phyloP scores from a whole-genome alignment of 2,797 vertebrate genomes.

The Sarcoramphus papa region DNA sequence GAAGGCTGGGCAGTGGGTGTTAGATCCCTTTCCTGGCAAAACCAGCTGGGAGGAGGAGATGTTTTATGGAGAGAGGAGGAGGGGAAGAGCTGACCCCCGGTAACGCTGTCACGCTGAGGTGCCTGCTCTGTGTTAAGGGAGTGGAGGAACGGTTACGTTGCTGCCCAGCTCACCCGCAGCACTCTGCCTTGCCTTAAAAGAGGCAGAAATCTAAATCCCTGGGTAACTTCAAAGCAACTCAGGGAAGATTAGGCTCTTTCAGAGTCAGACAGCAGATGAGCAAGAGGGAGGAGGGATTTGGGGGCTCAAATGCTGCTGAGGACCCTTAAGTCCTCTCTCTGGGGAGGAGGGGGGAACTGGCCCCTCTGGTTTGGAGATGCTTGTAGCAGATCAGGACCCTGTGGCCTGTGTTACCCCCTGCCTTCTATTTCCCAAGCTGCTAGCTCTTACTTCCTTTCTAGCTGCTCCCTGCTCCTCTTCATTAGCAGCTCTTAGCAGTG shows the following conservation, averaged over 20 bases:
- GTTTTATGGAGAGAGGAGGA: neutral
- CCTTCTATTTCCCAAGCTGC: neutral
- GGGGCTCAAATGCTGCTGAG: neutral
- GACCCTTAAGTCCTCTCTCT: neutral
- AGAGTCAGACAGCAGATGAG: neutral
- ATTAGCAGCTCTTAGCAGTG: slow-evolving; percentile 44
- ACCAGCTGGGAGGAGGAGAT: neutral
- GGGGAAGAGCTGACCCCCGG: neutral
- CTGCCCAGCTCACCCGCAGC: neutral
- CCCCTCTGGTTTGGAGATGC: neutral
- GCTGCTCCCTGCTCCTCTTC: slow-evolving; percentile 35
- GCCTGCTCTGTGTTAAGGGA: slow-evolving; percentile 51
- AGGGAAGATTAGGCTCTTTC: neutral
- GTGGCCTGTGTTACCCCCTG: neutral
- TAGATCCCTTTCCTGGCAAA: neutral
- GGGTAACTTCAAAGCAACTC: slow-evolving; percentile 41
- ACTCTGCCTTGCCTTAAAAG: slow-evolving; percentile 49
- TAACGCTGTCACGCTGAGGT: neutral
- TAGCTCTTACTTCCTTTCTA: neutral
- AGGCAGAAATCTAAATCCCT: slow-evolving; percentile 57
- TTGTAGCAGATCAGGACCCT: neutral
- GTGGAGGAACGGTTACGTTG: neutral
- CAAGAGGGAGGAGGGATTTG: neutral
- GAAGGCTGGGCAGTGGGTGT: neutral
- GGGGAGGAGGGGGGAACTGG: neutral